phyloP scores from a whole-genome alignment of 2,113 vertebrate species.

The Triplophysa rosa region DNA sequence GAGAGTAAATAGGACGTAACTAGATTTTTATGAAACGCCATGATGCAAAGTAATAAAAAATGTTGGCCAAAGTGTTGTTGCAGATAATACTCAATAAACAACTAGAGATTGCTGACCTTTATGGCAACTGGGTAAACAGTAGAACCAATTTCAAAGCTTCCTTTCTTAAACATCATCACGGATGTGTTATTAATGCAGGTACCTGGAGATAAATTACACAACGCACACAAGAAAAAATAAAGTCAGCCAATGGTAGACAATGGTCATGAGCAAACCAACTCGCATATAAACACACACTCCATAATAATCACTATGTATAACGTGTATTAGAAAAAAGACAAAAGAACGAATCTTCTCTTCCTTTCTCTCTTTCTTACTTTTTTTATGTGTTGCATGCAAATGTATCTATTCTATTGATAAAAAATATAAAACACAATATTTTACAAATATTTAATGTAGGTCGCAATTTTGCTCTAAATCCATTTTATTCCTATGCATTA shows the following conservation, averaged over 20 bases:
- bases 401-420: no score
- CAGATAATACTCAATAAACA: neutral
- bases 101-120: constrained; percentile 69
- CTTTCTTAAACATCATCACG: constrained; percentile 94
- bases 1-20: no score
- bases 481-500: no score
- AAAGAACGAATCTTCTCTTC: no score
- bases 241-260: neutral
- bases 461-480: no score
- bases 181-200: constrained; percentile 92
- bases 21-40: neutral
- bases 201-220: constrained; percentile 64
- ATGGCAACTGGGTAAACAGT: constrained; percentile 88
- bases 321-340: no score
- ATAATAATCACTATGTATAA: neutral
- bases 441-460: no score
- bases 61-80: no score
- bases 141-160: constrained; percentile 87
- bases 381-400: no score
- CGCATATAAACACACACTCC: neutral
- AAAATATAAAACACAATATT: no score
- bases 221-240: constrained; percentile 8
- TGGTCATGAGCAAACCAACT: neutral
- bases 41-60: no score
- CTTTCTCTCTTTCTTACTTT: no score